These are phyloP conservation scores for Synergus laeviventris DNA, from an alignment of 2,888 invertebrate species.

Conservation along the genomic window DNA sequence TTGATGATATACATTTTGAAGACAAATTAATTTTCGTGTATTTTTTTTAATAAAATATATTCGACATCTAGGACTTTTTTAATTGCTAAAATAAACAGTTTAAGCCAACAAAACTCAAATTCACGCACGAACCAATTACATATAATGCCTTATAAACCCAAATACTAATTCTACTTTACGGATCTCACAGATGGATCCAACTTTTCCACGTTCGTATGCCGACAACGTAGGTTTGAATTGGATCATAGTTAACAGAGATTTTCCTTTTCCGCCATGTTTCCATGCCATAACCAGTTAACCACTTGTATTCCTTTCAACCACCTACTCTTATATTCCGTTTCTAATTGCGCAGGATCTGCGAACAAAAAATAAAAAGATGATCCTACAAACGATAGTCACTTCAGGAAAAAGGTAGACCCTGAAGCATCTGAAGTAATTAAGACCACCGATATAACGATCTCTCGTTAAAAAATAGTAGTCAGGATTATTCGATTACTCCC, in stretches of 20 bases:
- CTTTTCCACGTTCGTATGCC: background rate
- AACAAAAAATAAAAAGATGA: background rate
- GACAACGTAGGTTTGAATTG: background rate
- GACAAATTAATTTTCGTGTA: too few species aligned
- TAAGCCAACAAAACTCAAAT: too few species aligned
- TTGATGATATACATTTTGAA: too few species aligned
- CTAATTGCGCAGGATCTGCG: background rate
- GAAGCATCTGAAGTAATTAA: background rate
- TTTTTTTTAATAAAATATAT: too few species aligned
- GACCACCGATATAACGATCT: background rate
- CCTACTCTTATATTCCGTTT: background rate
- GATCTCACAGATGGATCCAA: background rate
- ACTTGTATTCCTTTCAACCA: background rate
- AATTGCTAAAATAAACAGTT: too few species aligned
- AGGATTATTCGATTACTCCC: background rate
- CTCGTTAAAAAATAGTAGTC: conserved; percentile 13
- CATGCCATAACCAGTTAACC: background rate
- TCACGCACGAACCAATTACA: too few species aligned
- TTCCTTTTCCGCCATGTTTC: background rate
- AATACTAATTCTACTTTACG: background rate
- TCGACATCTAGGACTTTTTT: too few species aligned
- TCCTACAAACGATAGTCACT: conserved; percentile 3
- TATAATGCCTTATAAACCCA: background rate
- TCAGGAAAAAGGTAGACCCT: conserved; percentile 7
- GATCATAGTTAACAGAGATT: background rate